phyloP scores from a whole-genome alignment of 2,113 vertebrate genomes.

The Embiotoca jacksoni region DNA sequence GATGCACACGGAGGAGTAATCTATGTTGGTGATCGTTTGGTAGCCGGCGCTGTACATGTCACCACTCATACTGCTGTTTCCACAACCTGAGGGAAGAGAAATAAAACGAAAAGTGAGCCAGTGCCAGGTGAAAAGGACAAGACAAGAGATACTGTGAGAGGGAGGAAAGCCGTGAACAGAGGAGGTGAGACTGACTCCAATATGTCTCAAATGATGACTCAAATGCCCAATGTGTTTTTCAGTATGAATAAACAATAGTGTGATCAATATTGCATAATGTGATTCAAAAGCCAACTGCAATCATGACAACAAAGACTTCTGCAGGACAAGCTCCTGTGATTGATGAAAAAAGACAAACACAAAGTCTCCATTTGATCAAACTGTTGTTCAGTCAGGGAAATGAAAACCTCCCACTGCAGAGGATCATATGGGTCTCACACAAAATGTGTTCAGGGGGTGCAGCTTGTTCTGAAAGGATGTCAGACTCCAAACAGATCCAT shows the following conservation, averaged over 20 bases:
- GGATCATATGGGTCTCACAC: background rate
- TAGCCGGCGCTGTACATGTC: constrained; percentile 88
- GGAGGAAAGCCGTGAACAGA: background rate
- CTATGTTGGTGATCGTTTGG: constrained; percentile 89
- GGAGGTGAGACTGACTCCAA: background rate
- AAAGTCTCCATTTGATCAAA: constrained; percentile 23
- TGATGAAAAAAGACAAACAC: constrained; percentile 12
- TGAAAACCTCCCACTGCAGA: constrained; percentile 17
- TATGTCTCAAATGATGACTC: constrained; percentile 20
- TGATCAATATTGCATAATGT: constrained; percentile 38
- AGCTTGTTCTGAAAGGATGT: constrained; percentile 20
- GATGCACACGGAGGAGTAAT: constrained; percentile 93
- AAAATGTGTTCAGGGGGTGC: background rate
- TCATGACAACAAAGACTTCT: constrained; percentile 11
- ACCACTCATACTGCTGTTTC: constrained; percentile 91
- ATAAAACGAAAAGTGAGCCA: background rate
- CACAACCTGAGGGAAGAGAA: constrained; percentile 86
- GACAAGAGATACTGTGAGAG: background rate
- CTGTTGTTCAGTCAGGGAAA: constrained; percentile 14
- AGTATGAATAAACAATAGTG: constrained; percentile 17
- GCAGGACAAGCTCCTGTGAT: constrained; percentile 21
- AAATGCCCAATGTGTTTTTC: constrained; percentile 30
- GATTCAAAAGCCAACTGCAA: constrained; percentile 17
- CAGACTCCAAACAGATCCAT: constrained; percentile 8
- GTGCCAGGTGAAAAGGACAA: background rate